Evolutionary conservation across 2,113 vertebrate species (phyloP).

Genomic region (Cercocebus atys): DNA sequence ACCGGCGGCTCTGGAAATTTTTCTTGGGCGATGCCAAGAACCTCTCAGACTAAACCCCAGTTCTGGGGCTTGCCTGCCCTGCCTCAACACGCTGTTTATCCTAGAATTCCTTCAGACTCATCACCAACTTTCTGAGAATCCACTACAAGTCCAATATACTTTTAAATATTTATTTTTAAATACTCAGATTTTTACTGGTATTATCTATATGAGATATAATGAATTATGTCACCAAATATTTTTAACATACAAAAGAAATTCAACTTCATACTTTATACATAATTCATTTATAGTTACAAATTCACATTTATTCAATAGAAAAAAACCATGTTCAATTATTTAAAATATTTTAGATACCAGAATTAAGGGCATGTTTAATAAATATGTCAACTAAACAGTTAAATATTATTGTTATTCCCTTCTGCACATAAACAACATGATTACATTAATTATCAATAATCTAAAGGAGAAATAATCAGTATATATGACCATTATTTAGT

Average conservation of each 20-base stretch:
- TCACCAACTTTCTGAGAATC: not conserved
- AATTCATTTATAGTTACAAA: not conserved
- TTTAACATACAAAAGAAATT: not conserved
- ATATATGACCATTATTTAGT: not conserved
- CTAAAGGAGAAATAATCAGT: not conserved
- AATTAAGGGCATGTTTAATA: not conserved
- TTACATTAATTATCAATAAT: not conserved
- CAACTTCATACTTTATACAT: not conserved
- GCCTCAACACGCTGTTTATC: not conserved
- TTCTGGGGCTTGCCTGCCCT: too few relatives aligned
- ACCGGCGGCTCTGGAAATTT: accelerated
- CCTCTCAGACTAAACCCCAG: too few relatives aligned
- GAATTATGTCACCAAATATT: not conserved
- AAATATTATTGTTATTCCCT: not conserved
- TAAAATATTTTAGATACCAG: not conserved
- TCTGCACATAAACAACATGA: not conserved
- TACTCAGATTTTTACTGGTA: not conserved
- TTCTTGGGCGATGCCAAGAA: too few relatives aligned
- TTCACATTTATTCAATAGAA: not conserved
- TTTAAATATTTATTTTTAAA: not conserved
- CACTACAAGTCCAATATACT: not conserved
- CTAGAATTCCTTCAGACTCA: not conserved
- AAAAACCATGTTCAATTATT: not conserved
- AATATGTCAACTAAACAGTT: not conserved
- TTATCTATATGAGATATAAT: not conserved